A percentile compares a stretch with the other conserved stretches of the same genome.
phyloP scores from a whole-genome alignment of 2,888 invertebrate genomes.

The Chloroclystis v-ata region DNA sequence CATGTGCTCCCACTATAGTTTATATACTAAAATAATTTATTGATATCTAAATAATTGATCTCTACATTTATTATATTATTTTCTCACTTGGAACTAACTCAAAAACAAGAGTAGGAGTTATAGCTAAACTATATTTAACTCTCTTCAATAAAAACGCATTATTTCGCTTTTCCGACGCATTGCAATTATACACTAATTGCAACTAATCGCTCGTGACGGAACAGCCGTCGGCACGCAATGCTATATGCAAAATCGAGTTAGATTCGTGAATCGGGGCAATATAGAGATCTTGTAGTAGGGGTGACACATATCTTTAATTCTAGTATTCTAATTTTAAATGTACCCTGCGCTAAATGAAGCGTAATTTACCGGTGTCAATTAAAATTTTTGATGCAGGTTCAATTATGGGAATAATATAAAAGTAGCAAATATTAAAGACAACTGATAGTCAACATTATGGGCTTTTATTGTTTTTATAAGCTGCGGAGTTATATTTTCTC shows the following conservation, averaged over 20 bases:
- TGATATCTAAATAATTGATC: too few relatives aligned
- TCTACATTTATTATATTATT: too few relatives aligned
- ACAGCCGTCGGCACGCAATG: constrained; percentile 41
- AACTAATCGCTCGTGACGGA: constrained; percentile 60
- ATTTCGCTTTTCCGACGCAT: constrained; percentile 53
- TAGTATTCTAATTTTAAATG: too few relatives aligned
- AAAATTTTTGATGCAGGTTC: too few relatives aligned
- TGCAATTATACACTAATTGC: constrained; percentile 58
- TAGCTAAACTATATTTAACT: constrained; percentile 28
- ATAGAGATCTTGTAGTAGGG: constrained; percentile 22
- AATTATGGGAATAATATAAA: too few relatives aligned
- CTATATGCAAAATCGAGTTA: constrained; percentile 46
- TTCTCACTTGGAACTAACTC: not conserved
- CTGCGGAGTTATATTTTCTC: too few relatives aligned
- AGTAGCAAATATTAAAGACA: too few relatives aligned
- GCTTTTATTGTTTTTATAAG: too few relatives aligned
- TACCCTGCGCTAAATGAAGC: too few relatives aligned
- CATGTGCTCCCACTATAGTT: too few relatives aligned
- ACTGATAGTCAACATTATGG: too few relatives aligned
- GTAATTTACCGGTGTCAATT: not conserved
- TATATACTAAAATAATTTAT: too few relatives aligned
- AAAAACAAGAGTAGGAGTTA: constrained; percentile 20
- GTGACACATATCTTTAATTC: constrained; percentile 1
- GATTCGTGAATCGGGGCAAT: constrained; percentile 28
- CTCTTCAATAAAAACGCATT: constrained; percentile 38